Evolutionary conservation across 2,888 invertebrate genomes (phyloP).

Genomic region (Dexiosoma caninum): DNA sequence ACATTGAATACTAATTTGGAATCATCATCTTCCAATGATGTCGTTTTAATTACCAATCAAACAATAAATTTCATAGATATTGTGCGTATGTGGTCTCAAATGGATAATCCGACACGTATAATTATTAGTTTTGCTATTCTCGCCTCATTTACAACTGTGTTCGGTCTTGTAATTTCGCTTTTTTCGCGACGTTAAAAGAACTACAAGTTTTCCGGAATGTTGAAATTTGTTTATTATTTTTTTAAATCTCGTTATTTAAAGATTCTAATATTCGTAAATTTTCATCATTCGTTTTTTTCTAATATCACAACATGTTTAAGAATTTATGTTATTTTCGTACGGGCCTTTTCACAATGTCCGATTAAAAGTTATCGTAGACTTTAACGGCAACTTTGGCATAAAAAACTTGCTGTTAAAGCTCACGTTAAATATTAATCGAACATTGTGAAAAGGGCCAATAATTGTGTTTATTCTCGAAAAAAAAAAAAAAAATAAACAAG

Average conservation of each 20-base stretch:
- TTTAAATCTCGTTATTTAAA: background rate
- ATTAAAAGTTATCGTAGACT: too few species aligned
- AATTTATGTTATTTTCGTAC: too few species aligned
- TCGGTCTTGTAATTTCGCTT: constrained; percentile 54
- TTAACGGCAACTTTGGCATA: too few species aligned
- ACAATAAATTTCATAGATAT: constrained; percentile 68
- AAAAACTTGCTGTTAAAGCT: too few species aligned
- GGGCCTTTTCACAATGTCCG: too few species aligned
- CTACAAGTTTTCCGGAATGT: background rate
- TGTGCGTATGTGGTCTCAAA: constrained; percentile 66
- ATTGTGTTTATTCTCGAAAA: background rate
- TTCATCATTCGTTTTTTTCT: background rate
- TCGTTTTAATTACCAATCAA: constrained; percentile 66
- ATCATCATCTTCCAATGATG: constrained; percentile 43
- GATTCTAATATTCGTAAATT: background rate
- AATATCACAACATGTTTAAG: too few species aligned
- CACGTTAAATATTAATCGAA: too few species aligned
- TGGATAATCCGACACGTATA: constrained; percentile 65
- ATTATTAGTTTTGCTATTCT: constrained; percentile 61
- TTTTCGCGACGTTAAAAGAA: constrained; percentile 13
- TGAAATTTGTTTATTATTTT: too few species aligned
- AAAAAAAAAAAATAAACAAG: background rate
- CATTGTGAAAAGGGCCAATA: too few species aligned
- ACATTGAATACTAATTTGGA: background rate
- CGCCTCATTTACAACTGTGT: constrained; percentile 58